Base-by-base conservation (phyloP, 2,888 invertebrate species). In the Eupsilia transversa region DNA sequence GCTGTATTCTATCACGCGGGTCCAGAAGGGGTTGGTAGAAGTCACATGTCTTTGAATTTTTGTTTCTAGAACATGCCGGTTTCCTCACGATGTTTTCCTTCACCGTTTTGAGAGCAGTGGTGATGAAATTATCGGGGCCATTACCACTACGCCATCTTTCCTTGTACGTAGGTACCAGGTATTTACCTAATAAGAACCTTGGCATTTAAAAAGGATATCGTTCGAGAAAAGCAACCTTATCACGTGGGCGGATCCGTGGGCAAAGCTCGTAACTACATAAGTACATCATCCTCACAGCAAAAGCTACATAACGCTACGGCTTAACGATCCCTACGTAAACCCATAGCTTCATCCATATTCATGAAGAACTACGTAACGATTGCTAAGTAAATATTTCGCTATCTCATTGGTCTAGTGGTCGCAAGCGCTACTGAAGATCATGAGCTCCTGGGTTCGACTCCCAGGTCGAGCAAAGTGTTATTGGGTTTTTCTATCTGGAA, bases 271-370 rank as follows among this genome's bases (percentile, higher is more conserved):
- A 43, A 3, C 30, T 46, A 79, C 5, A 71, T 17, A 71, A 9
- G 14, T 49, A 20, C 27, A 80, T 20, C 14, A 60, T 60, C 52
- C 63, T 74, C 27, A 35, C 20, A 59, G 49, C 33, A 4, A 63
- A 41, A 49, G 52, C 46, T 54, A 41, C 59, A 35, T 64, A 76
- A 33, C n/a, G 17, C 41, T 14, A 20, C 17, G 49, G 49, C 83
- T 70, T 61, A 82, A 61, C 46, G 41, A 69, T 60, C 46, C 49
- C 54, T 63, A 56, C 30, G 56, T n/a, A 65, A 38, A 49, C 33
- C 20, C 61, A 38, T 49, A 7, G 49, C 49, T 56, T 60, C 60
- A 82, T 79, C 10, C 49, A 82, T 79, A 78, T 82, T 82, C 79
- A 79, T 82, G 71, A 35, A 33, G 9, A 41, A 41, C 56, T 60